Conservation (phyloP, 1,140 invertebrate species). For the Adelges cooleyi region DNA sequence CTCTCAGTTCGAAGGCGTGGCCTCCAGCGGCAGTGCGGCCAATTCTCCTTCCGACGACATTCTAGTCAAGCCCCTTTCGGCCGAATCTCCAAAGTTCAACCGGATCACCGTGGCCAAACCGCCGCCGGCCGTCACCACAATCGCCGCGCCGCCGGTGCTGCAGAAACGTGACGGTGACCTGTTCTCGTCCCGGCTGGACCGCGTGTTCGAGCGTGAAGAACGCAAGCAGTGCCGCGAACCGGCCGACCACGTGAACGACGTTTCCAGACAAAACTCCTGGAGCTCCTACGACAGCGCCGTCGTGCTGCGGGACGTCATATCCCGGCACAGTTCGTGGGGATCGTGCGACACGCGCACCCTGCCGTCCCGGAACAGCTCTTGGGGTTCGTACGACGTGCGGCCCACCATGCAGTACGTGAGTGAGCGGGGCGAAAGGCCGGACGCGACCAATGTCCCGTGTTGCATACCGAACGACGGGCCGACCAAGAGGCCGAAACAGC, state of each 20-base stretch:
- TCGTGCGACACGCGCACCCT: slow-evolving; percentile 52
- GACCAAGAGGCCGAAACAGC: background rate
- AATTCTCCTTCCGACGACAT: slow-evolving; percentile 30
- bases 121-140: background rate
- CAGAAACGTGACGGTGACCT: slow-evolving; percentile 12
- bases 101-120: slow-evolving; percentile 13
- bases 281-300: slow-evolving; percentile 65
- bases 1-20: slow-evolving; percentile 45
- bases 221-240: slow-evolving; percentile 35
- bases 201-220: slow-evolving; percentile 30
- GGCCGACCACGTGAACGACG: background rate
- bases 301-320: slow-evolving; percentile 44
- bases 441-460: background rate
- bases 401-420: slow-evolving; percentile 35
- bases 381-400: slow-evolving; percentile 57
- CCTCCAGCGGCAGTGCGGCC: slow-evolving; percentile 38
- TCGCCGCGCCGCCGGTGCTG: background rate
- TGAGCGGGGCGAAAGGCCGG: slow-evolving; percentile 29
- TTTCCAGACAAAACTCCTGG: slow-evolving; percentile 57
- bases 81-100: slow-evolving; percentile 26
- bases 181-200: background rate
- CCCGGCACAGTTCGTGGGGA: slow-evolving; percentile 73
- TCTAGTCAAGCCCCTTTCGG: slow-evolving; percentile 25
- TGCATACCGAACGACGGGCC: background rate
- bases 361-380: slow-evolving; percentile 55